These are phyloP conservation scores for Burhinus oedicnemus DNA, from an alignment of 2,113 vertebrate species.

Conservation along the genomic window DNA sequence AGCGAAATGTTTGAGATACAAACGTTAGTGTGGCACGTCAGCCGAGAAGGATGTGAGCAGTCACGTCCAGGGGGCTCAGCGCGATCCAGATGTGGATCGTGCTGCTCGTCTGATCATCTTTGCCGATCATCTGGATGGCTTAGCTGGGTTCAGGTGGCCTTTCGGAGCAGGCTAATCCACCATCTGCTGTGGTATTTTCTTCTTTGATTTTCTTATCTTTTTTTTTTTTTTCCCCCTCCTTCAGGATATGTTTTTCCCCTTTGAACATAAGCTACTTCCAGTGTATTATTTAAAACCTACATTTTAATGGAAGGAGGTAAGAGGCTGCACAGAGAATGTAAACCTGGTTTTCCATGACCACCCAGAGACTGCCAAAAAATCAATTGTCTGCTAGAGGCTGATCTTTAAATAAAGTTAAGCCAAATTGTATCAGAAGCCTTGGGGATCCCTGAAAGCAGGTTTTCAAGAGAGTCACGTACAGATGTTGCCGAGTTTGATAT, in stretches of 20 bases:
- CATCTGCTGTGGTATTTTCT: background rate
- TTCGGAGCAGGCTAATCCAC: background rate
- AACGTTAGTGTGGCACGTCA: background rate
- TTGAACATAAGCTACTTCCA: background rate
- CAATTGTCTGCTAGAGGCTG: background rate
- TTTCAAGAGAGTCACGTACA: background rate
- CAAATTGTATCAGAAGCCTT: background rate
- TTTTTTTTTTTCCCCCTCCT: background rate
- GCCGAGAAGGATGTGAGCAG: constrained; percentile 4
- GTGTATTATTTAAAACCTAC: background rate
- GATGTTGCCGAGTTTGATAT: background rate
- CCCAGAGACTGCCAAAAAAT: background rate
- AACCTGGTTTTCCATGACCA: background rate
- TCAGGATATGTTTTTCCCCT: background rate
- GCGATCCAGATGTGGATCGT: background rate
- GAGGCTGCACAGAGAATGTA: background rate
- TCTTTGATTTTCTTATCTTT: background rate
- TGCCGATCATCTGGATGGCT: background rate
- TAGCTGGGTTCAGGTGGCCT: background rate
- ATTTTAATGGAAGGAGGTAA: background rate
- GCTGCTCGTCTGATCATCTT: background rate
- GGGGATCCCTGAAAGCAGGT: background rate
- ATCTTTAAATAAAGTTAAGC: background rate
- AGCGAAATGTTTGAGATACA: background rate
- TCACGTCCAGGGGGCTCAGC: background rate